Evolutionary conservation across 2,797 vertebrate species (phyloP).

Genomic region (Muscicapa comitata): DNA sequence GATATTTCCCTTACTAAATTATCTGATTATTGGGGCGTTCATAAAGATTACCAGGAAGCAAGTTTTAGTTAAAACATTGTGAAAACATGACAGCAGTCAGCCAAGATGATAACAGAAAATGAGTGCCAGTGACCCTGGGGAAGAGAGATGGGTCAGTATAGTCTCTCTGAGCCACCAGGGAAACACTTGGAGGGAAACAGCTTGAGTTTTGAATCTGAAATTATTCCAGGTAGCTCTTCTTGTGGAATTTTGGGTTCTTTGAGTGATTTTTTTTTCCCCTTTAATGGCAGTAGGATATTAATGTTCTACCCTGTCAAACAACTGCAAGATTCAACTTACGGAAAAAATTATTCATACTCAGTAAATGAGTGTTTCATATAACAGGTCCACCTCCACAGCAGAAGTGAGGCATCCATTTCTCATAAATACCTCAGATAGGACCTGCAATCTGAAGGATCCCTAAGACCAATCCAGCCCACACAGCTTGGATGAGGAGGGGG

Average conservation of each 20-base stretch:
- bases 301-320: not conserved
- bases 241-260: not conserved
- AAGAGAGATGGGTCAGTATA: not conserved
- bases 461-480: not conserved
- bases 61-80: not conserved
- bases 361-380: not conserved
- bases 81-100: not conserved
- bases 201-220: not conserved
- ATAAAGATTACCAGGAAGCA: not conserved
- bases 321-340: not conserved
- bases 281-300: not conserved
- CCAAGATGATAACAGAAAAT: accelerated
- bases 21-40: not conserved
- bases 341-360: not conserved
- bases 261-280: not conserved
- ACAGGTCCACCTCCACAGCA: not conserved
- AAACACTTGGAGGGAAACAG: not conserved
- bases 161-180: not conserved
- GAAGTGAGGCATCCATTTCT: not conserved
- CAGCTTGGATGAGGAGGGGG: not conserved
- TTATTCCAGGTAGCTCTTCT: not conserved
- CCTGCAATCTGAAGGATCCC: not conserved
- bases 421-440: not conserved
- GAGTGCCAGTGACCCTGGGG: not conserved
- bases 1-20: not conserved